Evolutionary conservation across 2,888 invertebrate species (phyloP).

Genomic region (Plemyria rubiginata): DNA sequence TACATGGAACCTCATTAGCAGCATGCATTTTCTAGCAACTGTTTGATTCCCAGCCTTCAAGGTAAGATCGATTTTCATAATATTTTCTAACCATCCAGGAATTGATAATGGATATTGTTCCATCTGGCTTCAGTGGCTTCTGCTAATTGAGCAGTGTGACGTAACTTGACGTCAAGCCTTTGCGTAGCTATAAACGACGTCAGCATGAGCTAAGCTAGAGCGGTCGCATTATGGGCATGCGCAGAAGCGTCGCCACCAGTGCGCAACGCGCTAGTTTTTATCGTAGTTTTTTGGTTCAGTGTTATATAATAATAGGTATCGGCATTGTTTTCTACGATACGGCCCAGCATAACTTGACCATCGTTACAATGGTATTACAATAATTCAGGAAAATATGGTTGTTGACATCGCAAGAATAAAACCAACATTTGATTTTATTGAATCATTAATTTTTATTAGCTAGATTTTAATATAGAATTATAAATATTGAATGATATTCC

Average conservation of each 20-base stretch:
- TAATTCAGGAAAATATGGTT: background rate
- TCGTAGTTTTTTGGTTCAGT: constrained; percentile 7
- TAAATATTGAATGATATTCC: too few species aligned
- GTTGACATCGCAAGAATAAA: background rate
- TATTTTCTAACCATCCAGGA: constrained; percentile 34
- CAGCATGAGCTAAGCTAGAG: constrained; percentile 31
- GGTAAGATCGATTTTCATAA: constrained; percentile 34
- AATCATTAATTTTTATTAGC: background rate
- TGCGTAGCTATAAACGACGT: constrained; percentile 62
- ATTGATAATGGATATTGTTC: constrained; percentile 39
- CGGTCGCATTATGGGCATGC: constrained; percentile 44
- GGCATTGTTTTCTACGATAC: constrained; percentile 6
- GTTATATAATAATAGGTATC: constrained; percentile 20
- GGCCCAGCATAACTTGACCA: background rate
- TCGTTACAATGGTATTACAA: background rate
- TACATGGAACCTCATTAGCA: constrained; percentile 1
- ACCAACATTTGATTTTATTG: constrained; percentile 1
- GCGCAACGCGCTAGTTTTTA: constrained; percentile 29
- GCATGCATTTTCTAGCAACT: constrained; percentile 18
- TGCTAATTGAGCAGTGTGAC: constrained; percentile 46
- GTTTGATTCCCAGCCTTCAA: constrained; percentile 13
- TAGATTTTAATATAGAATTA: too few species aligned
- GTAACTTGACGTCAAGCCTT: constrained; percentile 61
- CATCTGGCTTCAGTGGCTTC: constrained; percentile 33
- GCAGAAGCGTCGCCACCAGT: constrained; percentile 32